These are phyloP conservation scores for Vannuccia rotundouncinata DNA, from an alignment of 2,888 invertebrate genomes.

Conservation along the genomic window DNA sequence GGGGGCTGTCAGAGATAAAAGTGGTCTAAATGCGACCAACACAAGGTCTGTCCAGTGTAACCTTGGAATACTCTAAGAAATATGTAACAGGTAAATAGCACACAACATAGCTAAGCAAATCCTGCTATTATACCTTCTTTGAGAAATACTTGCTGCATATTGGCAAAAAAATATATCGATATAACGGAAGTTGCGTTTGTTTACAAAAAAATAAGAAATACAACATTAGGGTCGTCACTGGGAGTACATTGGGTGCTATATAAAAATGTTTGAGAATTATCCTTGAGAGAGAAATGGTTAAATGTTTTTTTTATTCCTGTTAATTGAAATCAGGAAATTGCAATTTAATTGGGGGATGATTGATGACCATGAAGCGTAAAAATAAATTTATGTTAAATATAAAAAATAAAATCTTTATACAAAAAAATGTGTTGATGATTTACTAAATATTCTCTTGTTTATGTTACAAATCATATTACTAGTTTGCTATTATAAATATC, in stretches of 20 bases:
- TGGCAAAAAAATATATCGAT: not conserved
- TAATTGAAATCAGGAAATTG: not conserved
- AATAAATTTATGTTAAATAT: not conserved
- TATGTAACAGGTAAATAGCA: not conserved
- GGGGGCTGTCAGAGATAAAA: not conserved
- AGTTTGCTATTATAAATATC: too few species aligned
- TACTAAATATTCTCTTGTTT: not conserved
- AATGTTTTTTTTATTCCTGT: not conserved
- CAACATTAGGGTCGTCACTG: conserved; percentile 1
- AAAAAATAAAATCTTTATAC: conserved; percentile 19
- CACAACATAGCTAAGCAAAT: not conserved
- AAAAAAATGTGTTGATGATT: not conserved
- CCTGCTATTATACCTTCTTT: not conserved
- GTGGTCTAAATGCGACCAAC: not conserved
- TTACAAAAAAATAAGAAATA: conserved; percentile 11
- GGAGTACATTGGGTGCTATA: not conserved
- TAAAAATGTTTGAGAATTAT: not conserved
- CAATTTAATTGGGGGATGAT: too few species aligned
- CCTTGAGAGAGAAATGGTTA: not conserved
- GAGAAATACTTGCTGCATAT: not conserved
- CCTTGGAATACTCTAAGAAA: too few species aligned
- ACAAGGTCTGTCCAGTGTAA: not conserved
- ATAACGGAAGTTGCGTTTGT: not conserved
- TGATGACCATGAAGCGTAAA: conserved; percentile 3
- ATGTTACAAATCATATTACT: too few species aligned